Percentiles rank a stretch among this genome's conserved stretches.
These are phyloP conservation scores for Galaxea fascicularis DNA, from an alignment of 92 coral and sea anemone genomes.

Conservation along the genomic window DNA sequence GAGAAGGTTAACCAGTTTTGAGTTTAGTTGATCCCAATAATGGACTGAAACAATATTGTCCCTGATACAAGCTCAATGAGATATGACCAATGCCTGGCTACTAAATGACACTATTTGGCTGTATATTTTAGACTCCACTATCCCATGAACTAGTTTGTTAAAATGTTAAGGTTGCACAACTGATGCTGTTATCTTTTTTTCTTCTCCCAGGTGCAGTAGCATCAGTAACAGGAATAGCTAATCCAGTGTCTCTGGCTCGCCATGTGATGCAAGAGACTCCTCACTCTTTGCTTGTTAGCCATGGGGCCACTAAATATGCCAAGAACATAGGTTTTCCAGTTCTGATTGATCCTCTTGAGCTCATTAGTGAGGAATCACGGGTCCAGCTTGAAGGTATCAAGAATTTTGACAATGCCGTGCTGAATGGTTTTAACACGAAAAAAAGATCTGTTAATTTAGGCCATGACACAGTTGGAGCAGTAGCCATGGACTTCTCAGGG, in stretches of 20 bases:
- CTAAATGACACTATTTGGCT: too few species aligned
- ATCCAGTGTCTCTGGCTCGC: conserved; percentile 91
- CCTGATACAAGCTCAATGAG: too few species aligned
- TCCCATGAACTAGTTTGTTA: too few species aligned
- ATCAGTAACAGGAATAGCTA: conserved; percentile 76
- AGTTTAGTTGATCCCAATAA: too few species aligned
- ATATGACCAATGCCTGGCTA: too few species aligned
- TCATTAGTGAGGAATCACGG: conserved; percentile 76
- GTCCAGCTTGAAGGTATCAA: conserved; percentile 39
- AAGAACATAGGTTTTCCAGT: conserved; percentile 78
- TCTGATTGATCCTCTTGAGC: conserved; percentile 74
- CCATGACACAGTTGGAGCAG: conserved; percentile 99
- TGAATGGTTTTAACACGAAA: conserved; percentile 27
- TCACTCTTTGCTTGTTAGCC: conserved; percentile 78
- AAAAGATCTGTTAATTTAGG: background rate
- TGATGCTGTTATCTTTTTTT: background rate
- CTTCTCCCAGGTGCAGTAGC: conserved; percentile 87
- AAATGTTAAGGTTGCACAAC: too few species aligned
- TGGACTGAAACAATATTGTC: too few species aligned
- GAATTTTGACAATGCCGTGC: conserved; percentile 28
- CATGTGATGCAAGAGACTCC: conserved; percentile 85
- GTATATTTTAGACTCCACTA: too few species aligned
- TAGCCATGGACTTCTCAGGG: conserved; percentile 91
- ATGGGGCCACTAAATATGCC: conserved; percentile 87
- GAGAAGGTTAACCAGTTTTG: too few species aligned